Conservation (phyloP, 2,113 vertebrate species). For the Sciurus niger region DNA sequence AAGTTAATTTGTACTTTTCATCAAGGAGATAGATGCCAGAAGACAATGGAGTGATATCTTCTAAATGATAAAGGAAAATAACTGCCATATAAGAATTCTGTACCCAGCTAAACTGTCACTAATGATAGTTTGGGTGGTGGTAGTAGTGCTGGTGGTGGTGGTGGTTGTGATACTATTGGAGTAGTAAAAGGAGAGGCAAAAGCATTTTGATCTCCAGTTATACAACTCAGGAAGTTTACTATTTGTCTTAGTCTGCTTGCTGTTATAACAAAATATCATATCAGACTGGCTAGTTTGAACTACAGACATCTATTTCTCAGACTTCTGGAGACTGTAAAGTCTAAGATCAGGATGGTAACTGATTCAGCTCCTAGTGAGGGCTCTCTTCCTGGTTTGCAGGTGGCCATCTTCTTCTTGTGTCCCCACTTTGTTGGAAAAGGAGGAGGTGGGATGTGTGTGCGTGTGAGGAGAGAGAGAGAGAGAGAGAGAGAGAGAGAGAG, state of each 20-base stretch:
- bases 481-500: no score
- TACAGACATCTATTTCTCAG: not conserved
- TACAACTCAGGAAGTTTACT: not conserved
- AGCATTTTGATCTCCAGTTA: not conserved
- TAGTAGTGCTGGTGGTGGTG: not conserved
- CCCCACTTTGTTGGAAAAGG: not conserved
- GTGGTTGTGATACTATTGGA: no score
- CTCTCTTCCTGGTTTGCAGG: not conserved
- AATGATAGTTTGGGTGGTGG: not conserved
- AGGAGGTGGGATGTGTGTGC: no score
- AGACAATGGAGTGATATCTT: not conserved
- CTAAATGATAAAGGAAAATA: not conserved
- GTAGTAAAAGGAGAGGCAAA: not conserved
- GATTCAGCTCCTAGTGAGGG: not conserved
- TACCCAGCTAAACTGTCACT: not conserved
- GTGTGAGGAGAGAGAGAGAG: not conserved
- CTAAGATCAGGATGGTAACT: not conserved
- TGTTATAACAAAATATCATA: not conserved
- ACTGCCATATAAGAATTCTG: not conserved
- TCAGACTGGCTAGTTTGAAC: not conserved
- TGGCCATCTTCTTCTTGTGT: not conserved
- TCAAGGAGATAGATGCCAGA: not conserved
- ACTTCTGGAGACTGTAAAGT: not conserved
- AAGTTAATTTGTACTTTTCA: constrained; percentile 7
- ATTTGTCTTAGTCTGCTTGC: not conserved